Conservation (phyloP, 2,888 invertebrate species). For the Sinotaia quadrata region DNA sequence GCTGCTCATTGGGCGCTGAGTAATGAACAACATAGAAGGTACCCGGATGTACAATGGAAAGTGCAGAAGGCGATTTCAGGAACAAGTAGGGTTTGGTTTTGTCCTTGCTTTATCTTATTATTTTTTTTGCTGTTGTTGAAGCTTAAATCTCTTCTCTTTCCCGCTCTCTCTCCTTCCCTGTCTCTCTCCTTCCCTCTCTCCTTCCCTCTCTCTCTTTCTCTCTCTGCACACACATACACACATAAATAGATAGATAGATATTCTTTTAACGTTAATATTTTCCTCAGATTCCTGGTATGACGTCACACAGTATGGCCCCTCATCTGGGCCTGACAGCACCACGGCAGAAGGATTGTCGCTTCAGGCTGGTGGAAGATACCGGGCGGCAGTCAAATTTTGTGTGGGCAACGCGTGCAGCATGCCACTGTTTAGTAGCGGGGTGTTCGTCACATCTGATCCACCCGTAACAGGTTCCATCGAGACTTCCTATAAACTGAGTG, state of each 20-base stretch:
- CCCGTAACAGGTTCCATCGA: constrained; percentile 32
- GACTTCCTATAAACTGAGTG: too few species aligned
- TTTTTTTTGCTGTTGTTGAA: too few species aligned
- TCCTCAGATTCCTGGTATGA: constrained; percentile 5
- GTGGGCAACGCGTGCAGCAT: constrained; percentile 34
- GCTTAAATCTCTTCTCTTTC: too few species aligned
- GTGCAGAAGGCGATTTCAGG: constrained; percentile 12
- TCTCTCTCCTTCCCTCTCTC: too few species aligned
- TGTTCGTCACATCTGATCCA: constrained; percentile 35
- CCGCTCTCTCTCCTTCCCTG: too few species aligned
- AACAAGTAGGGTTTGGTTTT: too few species aligned
- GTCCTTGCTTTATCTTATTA: too few species aligned
- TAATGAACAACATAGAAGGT: background rate
- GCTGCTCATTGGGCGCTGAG: constrained; percentile 24
- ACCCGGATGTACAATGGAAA: constrained; percentile 26
- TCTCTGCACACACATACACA: too few species aligned
- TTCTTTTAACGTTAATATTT: background rate
- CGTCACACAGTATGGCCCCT: constrained; percentile 28
- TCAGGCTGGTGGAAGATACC: constrained; percentile 35
- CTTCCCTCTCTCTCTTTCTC: too few species aligned
- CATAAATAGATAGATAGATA: too few species aligned
- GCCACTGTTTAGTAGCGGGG: constrained; percentile 37
- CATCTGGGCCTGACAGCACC: constrained; percentile 16
- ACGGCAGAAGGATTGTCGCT: constrained; percentile 28
- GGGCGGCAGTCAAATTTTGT: constrained; percentile 40